Evolutionary conservation across 2,888 invertebrate species (phyloP).

Genomic region (Microdon myrmicae): DNA sequence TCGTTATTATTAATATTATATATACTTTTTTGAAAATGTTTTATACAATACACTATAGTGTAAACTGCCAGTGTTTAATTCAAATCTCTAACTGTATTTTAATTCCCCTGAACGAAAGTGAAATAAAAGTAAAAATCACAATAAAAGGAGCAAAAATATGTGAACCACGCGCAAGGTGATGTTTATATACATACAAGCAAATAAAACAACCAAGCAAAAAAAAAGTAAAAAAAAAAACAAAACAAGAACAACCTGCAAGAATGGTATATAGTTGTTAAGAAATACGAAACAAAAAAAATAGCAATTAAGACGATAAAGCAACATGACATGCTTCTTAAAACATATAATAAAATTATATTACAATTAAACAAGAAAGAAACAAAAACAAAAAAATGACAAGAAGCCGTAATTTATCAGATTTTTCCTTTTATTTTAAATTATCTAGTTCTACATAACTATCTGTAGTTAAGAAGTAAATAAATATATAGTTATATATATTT

Average conservation of each 20-base stretch:
- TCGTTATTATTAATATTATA: not conserved
- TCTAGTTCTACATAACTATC: conserved; percentile 4
- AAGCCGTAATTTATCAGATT: conserved; percentile 11
- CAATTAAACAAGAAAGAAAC: conserved; percentile 3
- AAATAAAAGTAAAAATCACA: too few relatives aligned
- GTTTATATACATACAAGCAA: not conserved
- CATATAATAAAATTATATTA: conserved; percentile 11
- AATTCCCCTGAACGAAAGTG: too few relatives aligned
- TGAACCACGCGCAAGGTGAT: too few relatives aligned
- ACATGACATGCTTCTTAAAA: conserved; percentile 28
- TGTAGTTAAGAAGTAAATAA: conserved; percentile 26
- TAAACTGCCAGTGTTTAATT: conserved; percentile 30
- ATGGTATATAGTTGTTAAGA: conserved; percentile 14
- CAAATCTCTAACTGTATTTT: too few relatives aligned
- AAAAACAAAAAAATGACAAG: too few relatives aligned
- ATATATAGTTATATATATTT: conserved; percentile 35
- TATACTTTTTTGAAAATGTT: not conserved
- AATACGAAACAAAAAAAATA: conserved; percentile 4
- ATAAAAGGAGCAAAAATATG: too few relatives aligned
- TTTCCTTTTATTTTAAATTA: conserved; percentile 7
- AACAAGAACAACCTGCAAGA: conserved; percentile 5
- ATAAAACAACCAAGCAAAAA: not conserved
- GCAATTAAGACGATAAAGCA: not conserved
- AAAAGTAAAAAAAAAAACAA: not conserved
- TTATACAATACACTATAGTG: conserved; percentile 5